Percentiles rank a stretch among this genome's conserved stretches.
These are phyloP conservation scores for Aporrectodea caliginosa DNA, from an alignment of 1,140 invertebrate species.

Conservation along the genomic window DNA sequence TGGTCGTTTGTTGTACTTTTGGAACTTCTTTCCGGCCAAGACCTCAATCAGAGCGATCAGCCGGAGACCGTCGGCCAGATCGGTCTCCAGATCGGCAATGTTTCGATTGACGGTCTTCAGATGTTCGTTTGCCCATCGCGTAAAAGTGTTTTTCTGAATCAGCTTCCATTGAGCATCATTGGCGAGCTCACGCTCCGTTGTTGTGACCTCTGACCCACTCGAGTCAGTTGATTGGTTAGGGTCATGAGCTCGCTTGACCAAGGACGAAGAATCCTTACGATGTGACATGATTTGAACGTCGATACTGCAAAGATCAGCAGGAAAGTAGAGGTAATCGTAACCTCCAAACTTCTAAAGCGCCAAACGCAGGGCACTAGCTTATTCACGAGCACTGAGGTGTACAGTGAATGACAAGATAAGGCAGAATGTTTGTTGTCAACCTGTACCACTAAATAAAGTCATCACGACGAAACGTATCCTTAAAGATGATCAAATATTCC, in stretches of 20 bases:
- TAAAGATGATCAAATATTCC: no score
- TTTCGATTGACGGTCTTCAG: constrained; percentile 74
- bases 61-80: constrained; percentile 78
- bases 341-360: no score
- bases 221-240: neutral
- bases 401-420: no score
- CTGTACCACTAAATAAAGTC: no score
- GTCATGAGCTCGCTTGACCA: neutral
- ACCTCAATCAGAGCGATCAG: constrained; percentile 81
- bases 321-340: no score
- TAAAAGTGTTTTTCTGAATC: constrained; percentile 93
- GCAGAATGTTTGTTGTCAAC: no score
- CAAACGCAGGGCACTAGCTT: no score
- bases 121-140: constrained; percentile 90
- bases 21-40: constrained; percentile 73
- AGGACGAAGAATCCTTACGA: neutral
- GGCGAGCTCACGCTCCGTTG: constrained; percentile 31
- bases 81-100: constrained; percentile 76
- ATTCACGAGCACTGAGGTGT: no score
- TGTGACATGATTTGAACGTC: no score
- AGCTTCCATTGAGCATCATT: constrained; percentile 89
- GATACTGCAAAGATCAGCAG: no score
- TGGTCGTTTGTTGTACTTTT: constrained; percentile 80
- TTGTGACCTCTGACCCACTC: constrained; percentile 39
- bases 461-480: no score